These are phyloP conservation scores for Calephelis perditalis DNA, from an alignment of 2,888 invertebrate genomes.

Conservation along the genomic window DNA sequence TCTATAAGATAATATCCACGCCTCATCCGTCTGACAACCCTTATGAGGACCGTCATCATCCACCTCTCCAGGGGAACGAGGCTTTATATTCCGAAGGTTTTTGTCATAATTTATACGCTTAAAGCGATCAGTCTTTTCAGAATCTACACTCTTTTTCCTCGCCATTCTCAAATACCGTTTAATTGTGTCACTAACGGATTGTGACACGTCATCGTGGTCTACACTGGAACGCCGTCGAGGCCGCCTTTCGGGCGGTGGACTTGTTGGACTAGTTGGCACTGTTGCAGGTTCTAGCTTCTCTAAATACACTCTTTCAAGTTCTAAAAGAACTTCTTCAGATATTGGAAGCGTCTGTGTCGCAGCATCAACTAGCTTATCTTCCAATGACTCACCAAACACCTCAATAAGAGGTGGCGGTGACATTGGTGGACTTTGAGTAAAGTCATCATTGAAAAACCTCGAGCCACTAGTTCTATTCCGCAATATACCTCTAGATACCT, in stretches of 20 bases:
- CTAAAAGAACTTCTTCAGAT: slow-evolving; percentile 72
- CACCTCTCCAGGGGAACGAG: slow-evolving; percentile 85
- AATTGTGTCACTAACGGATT: slow-evolving; percentile 92
- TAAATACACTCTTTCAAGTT: slow-evolving; percentile 65
- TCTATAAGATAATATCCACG: slow-evolving; percentile 81
- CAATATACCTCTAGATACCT: slow-evolving; percentile 39
- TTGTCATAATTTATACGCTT: slow-evolving; percentile 93
- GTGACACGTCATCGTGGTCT: slow-evolving; percentile 90
- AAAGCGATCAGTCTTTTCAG: slow-evolving; percentile 88
- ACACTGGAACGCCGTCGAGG: slow-evolving; percentile 85
- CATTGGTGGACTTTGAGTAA: slow-evolving; percentile 57
- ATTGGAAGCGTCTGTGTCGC: slow-evolving; percentile 82
- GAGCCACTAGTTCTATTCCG: slow-evolving; percentile 45
- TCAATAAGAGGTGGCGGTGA: slow-evolving; percentile 84
- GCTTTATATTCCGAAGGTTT: slow-evolving; percentile 89
- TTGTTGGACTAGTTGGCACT: slow-evolving; percentile 60
- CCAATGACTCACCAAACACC: slow-evolving; percentile 79
- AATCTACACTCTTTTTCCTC: slow-evolving; percentile 90
- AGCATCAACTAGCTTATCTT: slow-evolving; percentile 70
- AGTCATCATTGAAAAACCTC: slow-evolving; percentile 44
- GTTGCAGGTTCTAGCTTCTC: slow-evolving; percentile 63
- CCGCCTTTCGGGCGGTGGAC: slow-evolving; percentile 56
- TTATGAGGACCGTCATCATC: slow-evolving; percentile 88
- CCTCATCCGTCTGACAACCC: slow-evolving; percentile 87
- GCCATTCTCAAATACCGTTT: slow-evolving; percentile 92